Conservation (phyloP, 2,797 vertebrate species). For the Neosilurus mollespiculum region DNA sequence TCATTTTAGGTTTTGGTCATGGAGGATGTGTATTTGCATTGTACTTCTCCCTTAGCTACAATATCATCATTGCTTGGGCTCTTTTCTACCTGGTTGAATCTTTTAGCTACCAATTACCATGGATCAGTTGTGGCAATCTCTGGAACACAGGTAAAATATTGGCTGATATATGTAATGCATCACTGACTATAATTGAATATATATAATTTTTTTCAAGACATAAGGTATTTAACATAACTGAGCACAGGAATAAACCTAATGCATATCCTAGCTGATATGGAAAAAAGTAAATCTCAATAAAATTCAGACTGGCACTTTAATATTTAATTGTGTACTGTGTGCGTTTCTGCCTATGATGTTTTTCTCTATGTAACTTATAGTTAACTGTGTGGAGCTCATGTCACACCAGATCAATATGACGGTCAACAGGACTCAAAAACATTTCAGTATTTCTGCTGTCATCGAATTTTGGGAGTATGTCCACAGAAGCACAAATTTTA, state of each 20-base stretch:
- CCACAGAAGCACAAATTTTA: background rate
- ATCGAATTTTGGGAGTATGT: constrained; percentile 24
- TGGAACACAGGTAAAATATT: constrained; percentile 22
- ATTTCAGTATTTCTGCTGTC: constrained; percentile 19
- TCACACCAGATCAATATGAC: constrained; percentile 5
- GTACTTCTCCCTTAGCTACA: constrained; percentile 67
- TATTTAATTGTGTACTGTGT: constrained; percentile 2
- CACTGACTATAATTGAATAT: background rate
- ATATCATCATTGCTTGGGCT: constrained; percentile 71
- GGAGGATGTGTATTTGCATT: constrained; percentile 66
- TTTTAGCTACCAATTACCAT: constrained; percentile 57
- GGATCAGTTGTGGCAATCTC: background rate
- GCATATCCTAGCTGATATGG: background rate
- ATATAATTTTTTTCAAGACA: too few species aligned
- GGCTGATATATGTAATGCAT: background rate
- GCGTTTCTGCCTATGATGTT: background rate
- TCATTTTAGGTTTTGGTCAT: constrained; percentile 66
- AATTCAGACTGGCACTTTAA: background rate
- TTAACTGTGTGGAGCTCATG: constrained; percentile 24
- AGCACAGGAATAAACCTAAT: background rate
- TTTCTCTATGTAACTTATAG: background rate
- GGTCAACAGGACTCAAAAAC: background rate
- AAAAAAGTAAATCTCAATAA: background rate
- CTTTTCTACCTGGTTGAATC: constrained; percentile 71
- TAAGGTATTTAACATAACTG: background rate